A percentile compares a stretch with the other conserved stretches of the same genome.
These are phyloP conservation scores for Grammomys surdaster DNA, from an alignment of 2,113 vertebrate species.

Conservation along the genomic window DNA sequence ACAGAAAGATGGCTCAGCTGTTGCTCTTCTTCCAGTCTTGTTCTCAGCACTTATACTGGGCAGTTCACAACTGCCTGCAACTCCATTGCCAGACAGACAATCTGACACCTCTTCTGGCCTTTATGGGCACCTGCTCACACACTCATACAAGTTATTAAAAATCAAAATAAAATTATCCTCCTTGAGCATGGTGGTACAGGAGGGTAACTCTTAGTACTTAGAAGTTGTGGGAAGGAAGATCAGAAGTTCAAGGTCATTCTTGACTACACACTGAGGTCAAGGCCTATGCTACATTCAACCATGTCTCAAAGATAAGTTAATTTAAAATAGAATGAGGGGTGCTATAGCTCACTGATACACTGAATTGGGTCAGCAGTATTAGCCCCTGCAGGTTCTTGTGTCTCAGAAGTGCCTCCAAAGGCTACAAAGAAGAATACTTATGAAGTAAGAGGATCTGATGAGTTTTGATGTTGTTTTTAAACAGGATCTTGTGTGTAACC, in stretches of 20 bases:
- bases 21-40: neutral
- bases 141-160: neutral
- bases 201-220: neutral
- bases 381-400: neutral
- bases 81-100: no score
- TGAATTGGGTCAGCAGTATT: neutral
- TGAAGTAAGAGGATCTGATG: neutral
- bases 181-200: neutral
- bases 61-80: neutral
- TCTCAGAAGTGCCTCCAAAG: neutral
- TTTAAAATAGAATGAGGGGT: neutral
- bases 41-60: no score
- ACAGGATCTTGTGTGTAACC: neutral
- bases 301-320: neutral
- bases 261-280: neutral
- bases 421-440: neutral
- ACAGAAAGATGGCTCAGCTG: neutral
- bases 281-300: no score
- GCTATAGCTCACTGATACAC: neutral
- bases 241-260: neutral
- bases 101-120: neutral
- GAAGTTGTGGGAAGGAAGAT: neutral
- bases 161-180: neutral
- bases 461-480: neutral
- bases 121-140: neutral